Evolutionary conservation across 2,797 vertebrate species (phyloP).

Genomic region (Lagocephalus sceleratus): DNA sequence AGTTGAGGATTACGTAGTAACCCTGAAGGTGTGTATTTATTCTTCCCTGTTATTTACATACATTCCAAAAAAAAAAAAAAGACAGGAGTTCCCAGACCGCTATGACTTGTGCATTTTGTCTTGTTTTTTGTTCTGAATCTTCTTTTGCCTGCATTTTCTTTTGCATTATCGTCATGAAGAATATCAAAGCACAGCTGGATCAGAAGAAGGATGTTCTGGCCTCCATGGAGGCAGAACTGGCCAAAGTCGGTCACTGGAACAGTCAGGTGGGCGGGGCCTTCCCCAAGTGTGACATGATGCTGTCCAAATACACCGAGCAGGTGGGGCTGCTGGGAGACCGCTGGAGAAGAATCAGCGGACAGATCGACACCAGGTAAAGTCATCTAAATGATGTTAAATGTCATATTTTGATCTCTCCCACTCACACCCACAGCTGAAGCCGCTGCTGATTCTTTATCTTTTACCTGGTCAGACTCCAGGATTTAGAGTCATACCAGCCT

Average conservation of each 20-base stretch:
- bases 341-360: slow-evolving; percentile 87
- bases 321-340: slow-evolving; percentile 85
- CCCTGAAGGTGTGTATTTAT: slow-evolving; percentile 51
- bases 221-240: slow-evolving; percentile 82
- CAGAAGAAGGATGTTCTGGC: slow-evolving; percentile 81
- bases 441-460: neutral
- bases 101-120: neutral
- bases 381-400: no score
- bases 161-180: slow-evolving; percentile 63
- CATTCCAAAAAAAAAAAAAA: no score
- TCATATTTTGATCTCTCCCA: no score
- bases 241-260: slow-evolving; percentile 81
- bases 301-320: slow-evolving; percentile 85
- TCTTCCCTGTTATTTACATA: neutral
- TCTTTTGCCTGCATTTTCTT: slow-evolving; percentile 2
- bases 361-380: slow-evolving; percentile 87
- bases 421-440: no score
- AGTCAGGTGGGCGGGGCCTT: slow-evolving; percentile 78
- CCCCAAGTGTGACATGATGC: slow-evolving; percentile 85
- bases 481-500: slow-evolving; percentile 85
- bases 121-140: neutral
- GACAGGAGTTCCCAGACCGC: no score
- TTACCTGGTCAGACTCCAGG: slow-evolving; percentile 75
- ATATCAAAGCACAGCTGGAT: slow-evolving; percentile 83
- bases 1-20: slow-evolving; percentile 82